Conservation (phyloP, 2,888 invertebrate genomes). For the Temnothorax ravouxi region DNA sequence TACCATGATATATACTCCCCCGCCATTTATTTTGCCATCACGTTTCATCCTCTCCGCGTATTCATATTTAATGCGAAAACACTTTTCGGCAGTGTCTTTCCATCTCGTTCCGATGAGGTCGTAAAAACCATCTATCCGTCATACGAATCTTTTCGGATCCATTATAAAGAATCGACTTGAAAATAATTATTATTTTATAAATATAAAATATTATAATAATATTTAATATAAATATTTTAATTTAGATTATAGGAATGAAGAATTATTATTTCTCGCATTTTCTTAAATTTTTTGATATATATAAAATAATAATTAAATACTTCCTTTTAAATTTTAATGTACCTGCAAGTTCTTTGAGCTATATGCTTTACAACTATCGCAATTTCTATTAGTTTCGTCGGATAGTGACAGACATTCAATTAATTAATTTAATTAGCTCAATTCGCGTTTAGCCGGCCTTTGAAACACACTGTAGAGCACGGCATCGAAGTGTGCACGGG, state of each 20-base stretch:
- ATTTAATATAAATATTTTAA: no score
- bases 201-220: no score
- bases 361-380: not conserved
- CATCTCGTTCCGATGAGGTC: not conserved
- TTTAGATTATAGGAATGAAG: not conserved
- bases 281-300: not conserved
- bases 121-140: not conserved
- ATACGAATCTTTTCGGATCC: not conserved
- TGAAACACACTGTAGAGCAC: slow-evolving; percentile 26
- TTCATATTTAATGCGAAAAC: slow-evolving; percentile 44
- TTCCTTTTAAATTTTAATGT: not conserved
- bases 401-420: not conserved
- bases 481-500: slow-evolving; percentile 46
- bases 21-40: slow-evolving; percentile 31
- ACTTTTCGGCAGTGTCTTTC: slow-evolving; percentile 27
- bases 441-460: not conserved
- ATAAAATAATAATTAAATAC: slow-evolving; percentile 2
- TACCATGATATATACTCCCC: slow-evolving; percentile 44
- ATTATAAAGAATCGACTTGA: not conserved
- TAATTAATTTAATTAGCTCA: slow-evolving; percentile 39
- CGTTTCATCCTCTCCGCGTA: slow-evolving; percentile 20
- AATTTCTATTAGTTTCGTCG: not conserved
- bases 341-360: no score
- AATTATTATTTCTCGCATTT: not conserved
- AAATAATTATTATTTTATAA: no score